Conservation (phyloP, 2,797 vertebrate genomes). For the Lithobates sylvaticus region DNA sequence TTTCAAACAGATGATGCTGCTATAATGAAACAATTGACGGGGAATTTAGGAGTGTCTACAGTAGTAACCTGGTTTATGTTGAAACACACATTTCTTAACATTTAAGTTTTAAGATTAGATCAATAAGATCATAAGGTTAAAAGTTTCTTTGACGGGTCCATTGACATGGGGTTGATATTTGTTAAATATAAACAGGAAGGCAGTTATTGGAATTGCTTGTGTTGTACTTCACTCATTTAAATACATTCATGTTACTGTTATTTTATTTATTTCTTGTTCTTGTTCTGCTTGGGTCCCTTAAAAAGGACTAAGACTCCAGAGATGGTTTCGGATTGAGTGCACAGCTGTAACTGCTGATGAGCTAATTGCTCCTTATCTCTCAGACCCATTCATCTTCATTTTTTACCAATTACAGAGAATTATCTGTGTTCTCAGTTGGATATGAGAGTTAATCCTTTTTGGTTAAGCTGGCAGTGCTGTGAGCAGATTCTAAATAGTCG, state of each 20-base stretch:
- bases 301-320: constrained; percentile 95
- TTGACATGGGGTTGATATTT: not conserved
- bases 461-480: constrained; percentile 99
- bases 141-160: not conserved
- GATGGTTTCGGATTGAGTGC: constrained; percentile 98
- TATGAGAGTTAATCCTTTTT: constrained; percentile 99
- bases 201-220: constrained; percentile 77
- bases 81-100: constrained; percentile 72
- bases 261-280: constrained; percentile 78
- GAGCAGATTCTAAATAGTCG: constrained; percentile 95
- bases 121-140: constrained; percentile 72
- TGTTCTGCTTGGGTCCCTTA: constrained; percentile 87
- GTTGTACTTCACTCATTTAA: constrained; percentile 56
- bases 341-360: constrained; percentile 99
- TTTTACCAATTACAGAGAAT: constrained; percentile 99
- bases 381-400: constrained; percentile 99
- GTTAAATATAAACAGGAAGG: constrained; percentile 72
- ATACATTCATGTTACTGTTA: constrained; percentile 67
- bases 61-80: constrained; percentile 80
- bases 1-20: constrained; percentile 99
- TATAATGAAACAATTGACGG: constrained; percentile 92
- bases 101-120: constrained; percentile 75
- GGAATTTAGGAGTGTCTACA: constrained; percentile 86
- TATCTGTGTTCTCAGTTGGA: constrained; percentile 99
- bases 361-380: constrained; percentile 99